Evolutionary conservation across 1,140 invertebrate genomes (phyloP).

Genomic region (Leptonema lineaticorne): DNA sequence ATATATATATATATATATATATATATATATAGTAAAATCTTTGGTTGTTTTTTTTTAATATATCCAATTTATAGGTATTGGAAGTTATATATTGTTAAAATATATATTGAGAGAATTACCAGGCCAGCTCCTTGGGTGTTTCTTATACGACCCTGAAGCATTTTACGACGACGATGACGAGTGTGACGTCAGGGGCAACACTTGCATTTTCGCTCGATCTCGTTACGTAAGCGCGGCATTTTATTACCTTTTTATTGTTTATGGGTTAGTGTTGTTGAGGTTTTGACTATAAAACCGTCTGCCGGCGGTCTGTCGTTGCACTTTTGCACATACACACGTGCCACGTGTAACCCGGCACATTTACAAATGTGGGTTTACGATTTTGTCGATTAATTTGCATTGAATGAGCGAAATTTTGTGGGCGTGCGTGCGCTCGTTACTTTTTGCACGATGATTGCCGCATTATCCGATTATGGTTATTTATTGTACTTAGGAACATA

Average conservation of each 20-base stretch:
- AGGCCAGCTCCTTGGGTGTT: too few species aligned
- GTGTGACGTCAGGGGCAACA: slow-evolving; percentile 38
- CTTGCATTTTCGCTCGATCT: slow-evolving; percentile 41
- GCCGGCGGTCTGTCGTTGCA: slow-evolving; percentile 32
- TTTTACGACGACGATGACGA: slow-evolving; percentile 27
- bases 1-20: too few species aligned
- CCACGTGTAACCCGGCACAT: not conserved
- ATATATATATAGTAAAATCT: too few species aligned
- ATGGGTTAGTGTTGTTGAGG: slow-evolving; percentile 37
- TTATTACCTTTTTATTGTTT: slow-evolving; percentile 43
- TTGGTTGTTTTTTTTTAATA: too few species aligned
- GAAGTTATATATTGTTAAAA: too few species aligned
- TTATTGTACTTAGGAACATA: too few species aligned
- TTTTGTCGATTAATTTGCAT: slow-evolving; percentile 13
- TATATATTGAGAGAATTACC: too few species aligned
- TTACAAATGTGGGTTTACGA: slow-evolving; percentile 28
- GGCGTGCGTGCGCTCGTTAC: not conserved
- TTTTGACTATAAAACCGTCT: slow-evolving; percentile 41
- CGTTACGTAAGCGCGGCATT: slow-evolving; percentile 38
- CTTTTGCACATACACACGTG: not conserved
- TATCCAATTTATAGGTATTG: too few species aligned
- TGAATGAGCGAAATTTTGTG: not conserved
- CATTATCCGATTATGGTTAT: too few species aligned
- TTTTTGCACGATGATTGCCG: too few species aligned
- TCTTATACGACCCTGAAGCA: slow-evolving; percentile 33